Evolutionary conservation across 2,797 vertebrate genomes (phyloP).

Genomic region (Nyctibius grandis): DNA sequence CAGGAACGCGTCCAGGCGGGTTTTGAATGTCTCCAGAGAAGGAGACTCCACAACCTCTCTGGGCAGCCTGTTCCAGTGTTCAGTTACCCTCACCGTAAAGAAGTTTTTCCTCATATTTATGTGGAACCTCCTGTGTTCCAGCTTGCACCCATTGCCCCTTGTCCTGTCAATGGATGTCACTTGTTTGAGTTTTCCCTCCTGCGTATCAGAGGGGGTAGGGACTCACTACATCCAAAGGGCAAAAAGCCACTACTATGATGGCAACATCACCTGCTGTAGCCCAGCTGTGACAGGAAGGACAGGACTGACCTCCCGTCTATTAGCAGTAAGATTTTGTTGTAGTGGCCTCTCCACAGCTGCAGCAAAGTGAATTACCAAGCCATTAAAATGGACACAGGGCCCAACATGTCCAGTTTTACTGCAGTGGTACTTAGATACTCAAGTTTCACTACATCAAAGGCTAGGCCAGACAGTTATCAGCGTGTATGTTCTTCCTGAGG

Average conservation of each 20-base stretch:
- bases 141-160: too few species aligned
- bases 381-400: background rate
- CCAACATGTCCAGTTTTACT: slow-evolving; percentile 1
- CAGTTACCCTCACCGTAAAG: too few species aligned
- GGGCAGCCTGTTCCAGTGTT: too few species aligned
- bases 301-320: background rate
- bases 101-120: too few species aligned
- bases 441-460: slow-evolving; percentile 51
- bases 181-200: background rate
- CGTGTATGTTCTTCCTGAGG: slow-evolving; percentile 43
- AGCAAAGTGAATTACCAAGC: slow-evolving; percentile 33
- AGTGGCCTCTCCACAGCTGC: background rate
- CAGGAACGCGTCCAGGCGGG: too few species aligned
- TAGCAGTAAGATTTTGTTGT: background rate
- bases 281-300: background rate
- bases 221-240: background rate
- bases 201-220: background rate
- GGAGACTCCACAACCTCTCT: too few species aligned
- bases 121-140: too few species aligned
- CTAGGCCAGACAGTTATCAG: slow-evolving; percentile 17
- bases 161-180: background rate
- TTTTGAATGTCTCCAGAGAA: too few species aligned
- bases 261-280: background rate
- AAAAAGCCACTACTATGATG: background rate
- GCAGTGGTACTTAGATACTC: slow-evolving; percentile 2